Evolutionary conservation across 2,113 vertebrate genomes (phyloP).

Genomic region (Apeltes quadracus): DNA sequence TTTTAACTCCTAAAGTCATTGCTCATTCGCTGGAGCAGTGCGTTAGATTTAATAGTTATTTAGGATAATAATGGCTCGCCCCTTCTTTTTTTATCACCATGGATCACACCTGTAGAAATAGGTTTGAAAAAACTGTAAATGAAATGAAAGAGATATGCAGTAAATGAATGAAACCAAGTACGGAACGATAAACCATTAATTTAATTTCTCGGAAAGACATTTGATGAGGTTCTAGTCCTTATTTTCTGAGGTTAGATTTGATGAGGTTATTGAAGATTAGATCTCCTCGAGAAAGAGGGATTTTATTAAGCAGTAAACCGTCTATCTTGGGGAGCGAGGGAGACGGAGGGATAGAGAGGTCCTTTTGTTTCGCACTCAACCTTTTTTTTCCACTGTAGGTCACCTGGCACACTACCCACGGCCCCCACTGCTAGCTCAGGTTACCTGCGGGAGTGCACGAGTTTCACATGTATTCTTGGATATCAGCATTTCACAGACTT

Average conservation of each 20-base stretch:
- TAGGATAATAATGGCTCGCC: conserved; percentile 25
- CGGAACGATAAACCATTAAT: conserved; percentile 49
- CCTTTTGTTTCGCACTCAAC: conserved; percentile 77
- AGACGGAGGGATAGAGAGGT: conserved; percentile 20
- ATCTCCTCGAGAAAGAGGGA: conserved; percentile 38
- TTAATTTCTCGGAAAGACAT: conserved; percentile 38
- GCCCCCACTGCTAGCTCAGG: conserved; percentile 37
- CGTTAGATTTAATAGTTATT: conserved; percentile 34
- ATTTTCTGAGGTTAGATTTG: conserved; percentile 62
- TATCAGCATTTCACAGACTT: not conserved
- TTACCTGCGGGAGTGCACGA: conserved; percentile 44
- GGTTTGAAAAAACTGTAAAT: conserved; percentile 34
- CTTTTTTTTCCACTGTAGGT: conserved; percentile 69
- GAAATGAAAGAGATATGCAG: conserved; percentile 25
- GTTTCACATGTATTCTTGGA: not conserved
- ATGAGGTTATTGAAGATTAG: conserved; percentile 55
- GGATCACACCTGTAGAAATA: conserved; percentile 42
- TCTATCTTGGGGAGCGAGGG: not conserved
- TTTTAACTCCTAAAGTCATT: not conserved
- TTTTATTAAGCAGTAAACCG: conserved; percentile 53
- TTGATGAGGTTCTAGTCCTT: conserved; percentile 54
- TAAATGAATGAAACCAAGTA: conserved; percentile 52
- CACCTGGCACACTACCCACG: conserved; percentile 42
- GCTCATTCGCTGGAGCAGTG: conserved; percentile 26
- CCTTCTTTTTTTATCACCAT: conserved; percentile 35